Conservation (phyloP, 2,113 vertebrate genomes). For the Xenopus borealis region DNA sequence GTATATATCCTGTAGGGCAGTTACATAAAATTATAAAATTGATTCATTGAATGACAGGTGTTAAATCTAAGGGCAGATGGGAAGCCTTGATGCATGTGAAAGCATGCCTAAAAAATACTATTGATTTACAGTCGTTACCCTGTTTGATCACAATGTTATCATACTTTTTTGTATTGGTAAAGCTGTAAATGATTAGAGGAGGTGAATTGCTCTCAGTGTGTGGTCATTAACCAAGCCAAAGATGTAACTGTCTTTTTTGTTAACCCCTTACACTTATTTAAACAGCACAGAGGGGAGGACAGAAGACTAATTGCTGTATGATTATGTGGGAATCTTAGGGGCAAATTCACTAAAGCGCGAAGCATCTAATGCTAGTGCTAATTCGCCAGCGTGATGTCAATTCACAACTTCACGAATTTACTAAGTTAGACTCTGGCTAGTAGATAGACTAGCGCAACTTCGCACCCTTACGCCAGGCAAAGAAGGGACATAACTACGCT, state of each 20-base stretch:
- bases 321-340: too few species aligned
- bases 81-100: constrained; percentile 60
- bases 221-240: constrained; percentile 14
- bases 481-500: too few species aligned
- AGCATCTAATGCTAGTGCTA: too few species aligned
- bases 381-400: too few species aligned
- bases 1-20: constrained; percentile 69
- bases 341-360: too few species aligned
- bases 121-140: constrained; percentile 58
- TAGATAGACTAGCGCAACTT: too few species aligned
- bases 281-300: too few species aligned
- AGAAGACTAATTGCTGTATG: not conserved
- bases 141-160: constrained; percentile 44
- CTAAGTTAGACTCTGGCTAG: too few species aligned
- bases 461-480: too few species aligned
- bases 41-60: constrained; percentile 82
- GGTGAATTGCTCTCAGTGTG: not conserved
- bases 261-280: not conserved
- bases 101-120: constrained; percentile 61
- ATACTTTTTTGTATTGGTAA: not conserved
- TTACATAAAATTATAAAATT: constrained; percentile 77
- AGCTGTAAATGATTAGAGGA: constrained; percentile 2
- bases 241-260: not conserved
- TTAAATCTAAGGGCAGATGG: constrained; percentile 72
- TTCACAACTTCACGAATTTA: too few species aligned